A percentile compares a stretch with the other conserved stretches of the same genome.
Conservation (phyloP, 30 jellyfish, hydroid and myxozoan genomes). For the Chrysaora quinquecirrha region DNA sequence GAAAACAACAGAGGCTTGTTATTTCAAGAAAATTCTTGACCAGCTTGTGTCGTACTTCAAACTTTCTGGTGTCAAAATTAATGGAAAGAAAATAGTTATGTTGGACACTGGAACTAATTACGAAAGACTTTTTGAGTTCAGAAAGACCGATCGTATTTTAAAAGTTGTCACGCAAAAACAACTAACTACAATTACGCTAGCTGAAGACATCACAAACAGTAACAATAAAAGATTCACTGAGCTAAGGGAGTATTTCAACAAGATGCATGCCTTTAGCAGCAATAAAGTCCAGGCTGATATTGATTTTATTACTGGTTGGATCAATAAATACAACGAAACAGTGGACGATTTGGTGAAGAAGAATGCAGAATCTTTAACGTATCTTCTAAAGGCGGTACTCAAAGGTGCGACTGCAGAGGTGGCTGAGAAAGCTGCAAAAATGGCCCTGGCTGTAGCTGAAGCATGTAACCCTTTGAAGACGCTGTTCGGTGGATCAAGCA, state of each 20-base stretch:
- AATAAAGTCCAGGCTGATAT: constrained; percentile 33
- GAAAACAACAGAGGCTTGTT: constrained; percentile 9
- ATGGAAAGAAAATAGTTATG: constrained; percentile 10
- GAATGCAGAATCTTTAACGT: background rate
- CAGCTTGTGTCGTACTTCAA: constrained; percentile 29
- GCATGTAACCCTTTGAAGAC: constrained; percentile 32
- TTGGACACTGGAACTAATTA: constrained; percentile 1
- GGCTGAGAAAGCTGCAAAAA: constrained; percentile 7
- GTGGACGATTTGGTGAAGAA: background rate
- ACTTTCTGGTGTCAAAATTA: constrained; percentile 8
- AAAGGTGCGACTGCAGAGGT: constrained; percentile 5
- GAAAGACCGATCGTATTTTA: constrained; percentile 7
- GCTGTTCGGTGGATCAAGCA: background rate
- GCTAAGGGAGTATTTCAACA: constrained; percentile 19
- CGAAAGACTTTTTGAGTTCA: constrained; percentile 9
- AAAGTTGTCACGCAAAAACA: constrained; percentile 11
- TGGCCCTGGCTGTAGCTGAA: constrained; percentile 9
- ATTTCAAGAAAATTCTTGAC: too few species aligned
- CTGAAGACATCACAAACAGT: constrained; percentile 10
- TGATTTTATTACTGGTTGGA: constrained; percentile 3
- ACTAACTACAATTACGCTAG: constrained; percentile 16
- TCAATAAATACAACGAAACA: background rate
- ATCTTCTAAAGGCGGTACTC: constrained; percentile 2
- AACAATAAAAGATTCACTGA: constrained; percentile 16
- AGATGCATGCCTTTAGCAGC: constrained; percentile 23